phyloP scores from a whole-genome alignment of 2,797 vertebrate species.

The Acanthurus tractus region DNA sequence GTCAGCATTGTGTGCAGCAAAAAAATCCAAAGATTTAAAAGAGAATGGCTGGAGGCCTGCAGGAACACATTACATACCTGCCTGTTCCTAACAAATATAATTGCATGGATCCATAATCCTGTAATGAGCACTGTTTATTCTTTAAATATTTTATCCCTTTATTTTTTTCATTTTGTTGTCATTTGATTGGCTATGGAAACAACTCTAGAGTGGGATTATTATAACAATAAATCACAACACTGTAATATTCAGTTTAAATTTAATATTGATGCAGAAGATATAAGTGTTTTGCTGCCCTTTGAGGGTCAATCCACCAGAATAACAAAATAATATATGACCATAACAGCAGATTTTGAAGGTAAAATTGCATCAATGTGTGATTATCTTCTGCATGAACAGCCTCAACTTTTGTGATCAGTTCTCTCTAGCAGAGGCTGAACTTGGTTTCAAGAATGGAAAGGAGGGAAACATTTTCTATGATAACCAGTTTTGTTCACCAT shows the following conservation, averaged over 20 bases:
- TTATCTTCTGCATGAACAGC: neutral
- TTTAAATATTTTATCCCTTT: constrained; percentile 9
- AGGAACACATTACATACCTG: constrained; percentile 22
- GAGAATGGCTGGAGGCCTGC: neutral
- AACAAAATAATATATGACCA: neutral
- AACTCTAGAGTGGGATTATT: neutral
- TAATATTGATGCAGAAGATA: too few relatives aligned
- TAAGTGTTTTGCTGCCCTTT: neutral
- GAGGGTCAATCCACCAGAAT: neutral
- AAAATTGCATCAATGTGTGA: neutral
- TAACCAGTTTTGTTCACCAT: too few relatives aligned
- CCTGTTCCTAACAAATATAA: constrained; percentile 1
- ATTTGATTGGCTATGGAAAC: neutral
- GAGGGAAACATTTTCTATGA: too few relatives aligned
- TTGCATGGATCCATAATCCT: constrained; percentile 4
- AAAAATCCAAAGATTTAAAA: constrained; percentile 6
- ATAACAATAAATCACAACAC: neutral
- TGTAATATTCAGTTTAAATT: neutral
- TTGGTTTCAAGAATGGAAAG: neutral
- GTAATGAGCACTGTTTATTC: neutral
- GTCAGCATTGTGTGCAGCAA: constrained; percentile 3
- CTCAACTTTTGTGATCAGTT: neutral
- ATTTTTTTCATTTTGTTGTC: neutral
- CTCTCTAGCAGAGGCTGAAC: neutral
- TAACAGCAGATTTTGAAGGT: neutral